phyloP scores from a whole-genome alignment of 30 jellyfish, hydroid and myxozoan species.

The Sanderia malayensis region DNA sequence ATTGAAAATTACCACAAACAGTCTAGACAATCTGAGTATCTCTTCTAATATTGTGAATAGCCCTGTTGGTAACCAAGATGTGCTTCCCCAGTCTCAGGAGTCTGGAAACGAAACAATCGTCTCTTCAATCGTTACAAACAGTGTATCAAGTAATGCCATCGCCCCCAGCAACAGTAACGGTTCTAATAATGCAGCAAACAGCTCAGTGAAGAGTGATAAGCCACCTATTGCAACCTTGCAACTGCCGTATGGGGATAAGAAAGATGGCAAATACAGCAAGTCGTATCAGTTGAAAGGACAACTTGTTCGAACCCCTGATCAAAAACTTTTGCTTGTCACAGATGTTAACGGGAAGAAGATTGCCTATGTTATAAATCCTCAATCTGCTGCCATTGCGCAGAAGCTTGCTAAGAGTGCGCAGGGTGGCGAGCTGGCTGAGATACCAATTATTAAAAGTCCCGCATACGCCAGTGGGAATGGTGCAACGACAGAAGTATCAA shows the following conservation, averaged over 20 bases:
- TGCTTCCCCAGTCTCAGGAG: slow-evolving; percentile 6
- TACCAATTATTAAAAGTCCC: too few species aligned
- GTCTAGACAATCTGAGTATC: background rate
- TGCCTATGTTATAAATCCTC: slow-evolving; percentile 81
- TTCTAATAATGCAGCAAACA: background rate
- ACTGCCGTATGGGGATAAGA: slow-evolving; percentile 40
- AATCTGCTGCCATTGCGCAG: slow-evolving; percentile 50
- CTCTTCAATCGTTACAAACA: background rate
- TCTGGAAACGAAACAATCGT: background rate
- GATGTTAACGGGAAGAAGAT: slow-evolving; percentile 95
- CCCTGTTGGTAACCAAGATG: background rate
- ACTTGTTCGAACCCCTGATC: slow-evolving; percentile 87
- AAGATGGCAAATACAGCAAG: slow-evolving; percentile 37
- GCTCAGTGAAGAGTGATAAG: background rate
- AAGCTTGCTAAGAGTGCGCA: slow-evolving; percentile 9
- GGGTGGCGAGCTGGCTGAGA: slow-evolving; percentile 21
- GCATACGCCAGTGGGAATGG: too few species aligned
- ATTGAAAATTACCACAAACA: background rate
- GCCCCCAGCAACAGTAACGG: background rate
- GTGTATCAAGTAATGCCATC: background rate
- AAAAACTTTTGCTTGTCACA: slow-evolving; percentile 92
- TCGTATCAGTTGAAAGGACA: slow-evolving; percentile 79
- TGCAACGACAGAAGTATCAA: too few species aligned
- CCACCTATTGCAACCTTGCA: slow-evolving; percentile 20
- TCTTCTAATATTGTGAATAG: background rate